phyloP scores from a whole-genome alignment of 2,888 invertebrate genomes.

The Zaprionus obscuricornis region DNA sequence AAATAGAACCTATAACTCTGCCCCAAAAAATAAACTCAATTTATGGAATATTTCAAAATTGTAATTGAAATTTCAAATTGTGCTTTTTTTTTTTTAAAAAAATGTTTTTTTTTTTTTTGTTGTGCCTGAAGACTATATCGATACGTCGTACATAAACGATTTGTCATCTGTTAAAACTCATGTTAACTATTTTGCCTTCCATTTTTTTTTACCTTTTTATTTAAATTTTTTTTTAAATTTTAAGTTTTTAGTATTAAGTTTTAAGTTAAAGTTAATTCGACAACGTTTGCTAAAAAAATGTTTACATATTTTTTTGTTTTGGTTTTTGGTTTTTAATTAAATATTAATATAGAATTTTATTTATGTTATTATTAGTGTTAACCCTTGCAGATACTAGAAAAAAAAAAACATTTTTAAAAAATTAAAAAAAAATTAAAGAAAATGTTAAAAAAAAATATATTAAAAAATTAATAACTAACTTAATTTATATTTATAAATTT shows the following conservation, averaged over 20 bases:
- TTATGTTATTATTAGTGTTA: too few species aligned
- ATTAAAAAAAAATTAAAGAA: too few species aligned
- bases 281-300: conserved; percentile 61
- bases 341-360: too few species aligned
- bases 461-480: too few species aligned
- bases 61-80: too few species aligned
- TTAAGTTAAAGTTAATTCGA: conserved; percentile 46
- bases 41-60: too few species aligned
- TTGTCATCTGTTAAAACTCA: conserved; percentile 42
- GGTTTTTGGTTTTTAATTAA: conserved; percentile 6
- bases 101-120: conserved; percentile 5
- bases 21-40: too few species aligned
- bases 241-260: too few species aligned
- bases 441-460: too few species aligned
- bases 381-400: conserved; percentile 34
- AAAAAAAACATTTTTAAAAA: too few species aligned
- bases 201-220: background rate
- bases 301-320: conserved; percentile 7
- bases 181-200: conserved; percentile 50
- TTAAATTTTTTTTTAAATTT: background rate
- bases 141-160: conserved; percentile 2
- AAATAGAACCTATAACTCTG: conserved; percentile 5
- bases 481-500: background rate
- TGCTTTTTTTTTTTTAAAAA: too few species aligned
- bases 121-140: conserved; percentile 49